Conservation (phyloP, 2,113 vertebrate species). For the Uria lomvia region DNA sequence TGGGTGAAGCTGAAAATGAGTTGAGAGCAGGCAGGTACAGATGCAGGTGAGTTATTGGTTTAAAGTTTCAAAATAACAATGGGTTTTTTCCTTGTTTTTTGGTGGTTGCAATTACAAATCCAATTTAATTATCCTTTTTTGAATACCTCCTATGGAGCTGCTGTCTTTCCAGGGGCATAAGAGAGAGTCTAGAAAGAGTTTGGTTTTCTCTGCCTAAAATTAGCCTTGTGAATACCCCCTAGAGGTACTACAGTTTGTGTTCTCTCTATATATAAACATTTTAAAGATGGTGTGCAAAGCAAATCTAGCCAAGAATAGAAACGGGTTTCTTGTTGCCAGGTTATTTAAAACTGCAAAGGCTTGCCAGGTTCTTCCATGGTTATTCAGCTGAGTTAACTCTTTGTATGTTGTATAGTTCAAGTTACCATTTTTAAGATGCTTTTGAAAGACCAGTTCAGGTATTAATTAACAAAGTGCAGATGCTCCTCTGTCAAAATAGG, state of each 20-base stretch:
- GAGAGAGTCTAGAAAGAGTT: neutral
- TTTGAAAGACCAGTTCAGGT: neutral
- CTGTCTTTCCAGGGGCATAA: neutral
- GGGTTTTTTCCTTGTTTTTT: rapidly evolving
- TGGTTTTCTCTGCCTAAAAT: neutral
- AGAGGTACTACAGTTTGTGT: neutral
- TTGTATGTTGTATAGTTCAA: neutral
- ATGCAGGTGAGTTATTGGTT: neutral
- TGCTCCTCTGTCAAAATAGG: neutral
- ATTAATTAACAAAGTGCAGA: neutral
- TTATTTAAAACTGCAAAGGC: slow-evolving; percentile 3
- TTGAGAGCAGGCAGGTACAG: neutral
- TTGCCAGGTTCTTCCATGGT: neutral
- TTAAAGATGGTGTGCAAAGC: neutral
- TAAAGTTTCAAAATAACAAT: neutral
- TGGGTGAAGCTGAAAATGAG: neutral
- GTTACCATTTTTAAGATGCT: neutral
- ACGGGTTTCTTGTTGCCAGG: slow-evolving; percentile 4
- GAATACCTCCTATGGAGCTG: neutral
- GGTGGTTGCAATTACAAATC: neutral
- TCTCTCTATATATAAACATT: neutral
- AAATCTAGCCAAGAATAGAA: slow-evolving; percentile 34
- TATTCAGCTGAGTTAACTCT: neutral
- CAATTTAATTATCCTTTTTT: neutral
- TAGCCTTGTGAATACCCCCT: neutral